Percentiles rank a stretch among this genome's conserved stretches.
Evolutionary conservation across 1,140 invertebrate species (phyloP).

Genomic region (Asbolus verrucosus): DNA sequence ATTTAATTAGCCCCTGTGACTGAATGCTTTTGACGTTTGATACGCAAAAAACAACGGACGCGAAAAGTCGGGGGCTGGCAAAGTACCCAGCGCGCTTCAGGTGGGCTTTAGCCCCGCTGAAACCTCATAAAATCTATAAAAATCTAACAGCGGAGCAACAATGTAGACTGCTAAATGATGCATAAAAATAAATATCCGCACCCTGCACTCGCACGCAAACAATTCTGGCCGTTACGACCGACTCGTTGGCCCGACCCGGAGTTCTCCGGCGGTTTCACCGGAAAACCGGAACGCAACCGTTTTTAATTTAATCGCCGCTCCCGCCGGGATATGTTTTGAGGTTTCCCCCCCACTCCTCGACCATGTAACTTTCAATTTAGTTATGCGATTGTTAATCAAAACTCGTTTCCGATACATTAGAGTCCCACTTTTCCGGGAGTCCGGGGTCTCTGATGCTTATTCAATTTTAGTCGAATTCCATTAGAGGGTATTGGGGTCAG

Average conservation of each 20-base stretch:
- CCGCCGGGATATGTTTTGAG: conserved; percentile 1
- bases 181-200: conserved; percentile 14
- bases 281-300: conserved; percentile 17
- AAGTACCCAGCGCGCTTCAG: background rate
- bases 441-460: conserved; percentile 28
- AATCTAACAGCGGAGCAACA: no score
- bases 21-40: background rate
- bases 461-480: conserved; percentile 37
- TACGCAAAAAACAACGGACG: background rate
- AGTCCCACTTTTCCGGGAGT: conserved; percentile 30
- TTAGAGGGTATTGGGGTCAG: conserved; percentile 28
- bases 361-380: conserved; percentile 38
- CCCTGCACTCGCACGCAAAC: conserved; percentile 2
- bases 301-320: conserved; percentile 27
- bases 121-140: no score
- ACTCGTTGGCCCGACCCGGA: background rate
- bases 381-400: conserved; percentile 37
- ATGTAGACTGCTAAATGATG: background rate
- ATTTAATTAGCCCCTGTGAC: conserved; percentile 21
- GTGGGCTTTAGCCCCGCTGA: no score
- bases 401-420: conserved; percentile 38
- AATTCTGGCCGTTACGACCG: conserved; percentile 7
- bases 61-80: background rate
- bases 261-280: background rate
- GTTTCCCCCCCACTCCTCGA: conserved; percentile 7